A percentile compares a stretch with the other conserved stretches of the same genome.
Evolutionary conservation across 2,888 invertebrate species (phyloP).

Genomic region (Nephrocerus scutellatus): DNA sequence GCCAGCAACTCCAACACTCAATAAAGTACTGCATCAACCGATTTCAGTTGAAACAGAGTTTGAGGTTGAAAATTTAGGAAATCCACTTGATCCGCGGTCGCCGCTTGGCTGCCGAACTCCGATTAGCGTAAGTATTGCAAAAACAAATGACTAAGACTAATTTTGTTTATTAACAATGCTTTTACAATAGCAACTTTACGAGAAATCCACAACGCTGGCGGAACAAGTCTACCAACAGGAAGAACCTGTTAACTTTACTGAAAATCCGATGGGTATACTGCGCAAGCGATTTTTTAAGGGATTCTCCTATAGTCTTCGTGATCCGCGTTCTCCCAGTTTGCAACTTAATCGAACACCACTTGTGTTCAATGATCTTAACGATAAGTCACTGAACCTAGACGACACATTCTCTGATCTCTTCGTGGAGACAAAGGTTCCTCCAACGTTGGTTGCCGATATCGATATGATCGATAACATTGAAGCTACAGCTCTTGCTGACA

Average conservation of each 20-base stretch:
- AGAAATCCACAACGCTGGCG: no score
- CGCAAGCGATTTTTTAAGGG: constrained; percentile 38
- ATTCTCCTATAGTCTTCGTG: constrained; percentile 32
- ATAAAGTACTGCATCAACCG: constrained; percentile 2
- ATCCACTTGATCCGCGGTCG: constrained; percentile 35
- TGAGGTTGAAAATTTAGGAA: constrained; percentile 1
- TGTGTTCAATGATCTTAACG: constrained; percentile 34
- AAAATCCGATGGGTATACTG: constrained; percentile 28
- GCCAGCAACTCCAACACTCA: constrained; percentile 28
- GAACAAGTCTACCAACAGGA: constrained; percentile 1
- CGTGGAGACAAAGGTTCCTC: constrained; percentile 34
- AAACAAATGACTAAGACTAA: background rate
- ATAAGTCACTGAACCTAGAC: constrained; percentile 36
- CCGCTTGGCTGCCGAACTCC: constrained; percentile 38
- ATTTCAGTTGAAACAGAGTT: constrained; percentile 12
- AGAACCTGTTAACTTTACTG: constrained; percentile 4
- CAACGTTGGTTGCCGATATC: no score
- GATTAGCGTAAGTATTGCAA: constrained; percentile 29
- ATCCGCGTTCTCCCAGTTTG: constrained; percentile 38
- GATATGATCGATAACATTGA: no score
- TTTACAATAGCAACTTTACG: no score
- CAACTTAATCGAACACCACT: constrained; percentile 40
- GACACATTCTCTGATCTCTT: constrained; percentile 43
- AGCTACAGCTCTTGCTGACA: no score
- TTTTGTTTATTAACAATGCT: no score